Conservation (phyloP, 1,140 invertebrate species). For the Pachyrhynchus sulphureomaculatus region DNA sequence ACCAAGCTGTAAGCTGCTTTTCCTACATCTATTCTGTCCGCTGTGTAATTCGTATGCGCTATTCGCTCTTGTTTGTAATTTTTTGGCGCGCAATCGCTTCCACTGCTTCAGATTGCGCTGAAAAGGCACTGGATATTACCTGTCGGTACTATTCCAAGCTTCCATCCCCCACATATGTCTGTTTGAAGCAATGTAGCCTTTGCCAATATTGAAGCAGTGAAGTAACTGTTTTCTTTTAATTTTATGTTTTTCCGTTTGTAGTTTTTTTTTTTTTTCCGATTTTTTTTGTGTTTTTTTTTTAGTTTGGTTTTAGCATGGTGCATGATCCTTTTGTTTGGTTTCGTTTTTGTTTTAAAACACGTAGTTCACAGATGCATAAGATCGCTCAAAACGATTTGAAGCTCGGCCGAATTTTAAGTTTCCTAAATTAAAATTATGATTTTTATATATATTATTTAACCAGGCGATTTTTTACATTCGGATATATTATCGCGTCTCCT, state of each 20-base stretch:
- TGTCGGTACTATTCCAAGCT: background rate
- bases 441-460: slow-evolving; percentile 10
- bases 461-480: slow-evolving; percentile 25
- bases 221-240: slow-evolving; percentile 36
- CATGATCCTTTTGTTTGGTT: slow-evolving; percentile 38
- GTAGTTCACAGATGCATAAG: slow-evolving; percentile 51
- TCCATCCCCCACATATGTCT: background rate
- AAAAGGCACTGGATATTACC: slow-evolving; percentile 9
- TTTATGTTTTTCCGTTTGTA: slow-evolving; percentile 38
- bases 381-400: slow-evolving; percentile 50
- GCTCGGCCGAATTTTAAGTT: slow-evolving; percentile 41
- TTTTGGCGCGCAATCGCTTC: slow-evolving; percentile 40
- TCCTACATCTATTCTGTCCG: slow-evolving; percentile 56
- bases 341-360: slow-evolving; percentile 38
- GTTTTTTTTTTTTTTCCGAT: slow-evolving; percentile 35
- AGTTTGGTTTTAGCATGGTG: slow-evolving; percentile 41
- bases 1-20: slow-evolving; percentile 94
- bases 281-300: slow-evolving; percentile 33
- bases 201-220: slow-evolving; percentile 44
- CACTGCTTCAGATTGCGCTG: slow-evolving; percentile 42
- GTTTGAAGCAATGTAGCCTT: slow-evolving; percentile 8
- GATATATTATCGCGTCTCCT: no score
- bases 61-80: slow-evolving; percentile 49
- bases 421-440: background rate
- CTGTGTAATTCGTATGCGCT: slow-evolving; percentile 49